Conservation (phyloP, 1,140 invertebrate species). For the Drosophila jambulina region DNA sequence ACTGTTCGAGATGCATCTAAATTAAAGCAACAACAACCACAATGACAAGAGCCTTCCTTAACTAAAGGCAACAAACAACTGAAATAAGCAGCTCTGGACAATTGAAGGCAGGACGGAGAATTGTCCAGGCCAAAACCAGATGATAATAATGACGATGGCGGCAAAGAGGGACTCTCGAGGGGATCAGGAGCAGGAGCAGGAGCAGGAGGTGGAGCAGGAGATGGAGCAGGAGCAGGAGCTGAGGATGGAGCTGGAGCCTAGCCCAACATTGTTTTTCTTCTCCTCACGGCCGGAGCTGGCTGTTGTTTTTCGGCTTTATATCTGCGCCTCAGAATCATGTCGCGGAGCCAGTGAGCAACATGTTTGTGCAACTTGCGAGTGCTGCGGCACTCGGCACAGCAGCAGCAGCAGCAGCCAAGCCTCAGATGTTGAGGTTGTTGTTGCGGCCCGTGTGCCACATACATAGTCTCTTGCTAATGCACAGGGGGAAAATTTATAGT, state of each 20-base stretch:
- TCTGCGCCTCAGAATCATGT: slow-evolving; percentile 82
- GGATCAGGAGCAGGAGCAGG: neutral
- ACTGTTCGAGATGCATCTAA: slow-evolving; percentile 61
- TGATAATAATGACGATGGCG: slow-evolving; percentile 72
- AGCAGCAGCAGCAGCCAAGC: slow-evolving; percentile 40
- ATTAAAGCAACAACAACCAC: slow-evolving; percentile 61
- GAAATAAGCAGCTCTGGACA: slow-evolving; percentile 51
- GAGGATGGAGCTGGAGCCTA: slow-evolving; percentile 61
- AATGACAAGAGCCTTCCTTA: slow-evolving; percentile 61
- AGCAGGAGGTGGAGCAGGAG: neutral
- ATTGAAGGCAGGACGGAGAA: slow-evolving; percentile 53
- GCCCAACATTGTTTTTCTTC: slow-evolving; percentile 80
- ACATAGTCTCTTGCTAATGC: slow-evolving; percentile 53
- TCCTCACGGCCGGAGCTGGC: slow-evolving; percentile 44
- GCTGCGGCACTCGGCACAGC: slow-evolving; percentile 69
- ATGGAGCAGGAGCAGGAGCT: slow-evolving; percentile 30
- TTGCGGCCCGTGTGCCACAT: slow-evolving; percentile 64
- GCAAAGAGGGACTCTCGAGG: slow-evolving; percentile 47
- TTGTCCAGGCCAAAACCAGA: slow-evolving; percentile 71
- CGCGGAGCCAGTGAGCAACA: slow-evolving; percentile 81
- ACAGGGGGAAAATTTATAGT: neutral
- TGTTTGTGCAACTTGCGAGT: slow-evolving; percentile 79
- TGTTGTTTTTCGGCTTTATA: slow-evolving; percentile 71
- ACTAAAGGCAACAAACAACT: slow-evolving; percentile 49
- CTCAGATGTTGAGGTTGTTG: slow-evolving; percentile 30